Evolutionary conservation across 2,888 invertebrate species (phyloP).

Genomic region (Xiphydria camelus): DNA sequence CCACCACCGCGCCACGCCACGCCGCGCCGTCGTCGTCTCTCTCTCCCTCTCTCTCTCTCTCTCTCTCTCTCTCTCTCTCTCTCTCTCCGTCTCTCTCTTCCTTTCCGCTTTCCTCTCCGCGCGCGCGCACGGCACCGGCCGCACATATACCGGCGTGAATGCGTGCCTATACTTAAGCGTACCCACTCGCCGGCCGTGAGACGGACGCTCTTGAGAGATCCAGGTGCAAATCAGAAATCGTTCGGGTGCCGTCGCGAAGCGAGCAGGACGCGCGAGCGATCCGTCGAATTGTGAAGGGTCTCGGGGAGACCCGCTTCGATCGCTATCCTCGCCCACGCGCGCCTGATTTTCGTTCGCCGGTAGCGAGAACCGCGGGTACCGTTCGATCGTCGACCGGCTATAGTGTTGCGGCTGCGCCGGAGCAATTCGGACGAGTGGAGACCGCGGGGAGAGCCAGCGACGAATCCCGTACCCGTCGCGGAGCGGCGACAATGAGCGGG

Average conservation of each 20-base stretch:
- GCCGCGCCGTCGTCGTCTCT: neutral
- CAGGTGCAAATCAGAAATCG: slow-evolving; percentile 40
- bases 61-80: slow-evolving; percentile 9
- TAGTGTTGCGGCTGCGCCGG: too few species aligned
- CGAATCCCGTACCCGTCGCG: too few species aligned
- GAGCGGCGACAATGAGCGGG: neutral
- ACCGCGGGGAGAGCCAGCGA: too few species aligned
- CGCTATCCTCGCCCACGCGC: too few species aligned
- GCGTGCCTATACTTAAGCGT: slow-evolving; percentile 28
- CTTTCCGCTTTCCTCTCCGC: slow-evolving; percentile 10
- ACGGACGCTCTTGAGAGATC: slow-evolving; percentile 19
- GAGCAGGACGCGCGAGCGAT: too few species aligned
- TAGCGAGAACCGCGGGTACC: too few species aligned
- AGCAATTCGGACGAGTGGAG: too few species aligned
- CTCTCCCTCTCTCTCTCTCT: slow-evolving; percentile 20
- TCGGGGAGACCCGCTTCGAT: too few species aligned
- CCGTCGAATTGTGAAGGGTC: too few species aligned
- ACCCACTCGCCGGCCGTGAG: slow-evolving; percentile 20
- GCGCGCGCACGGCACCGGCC: slow-evolving; percentile 16
- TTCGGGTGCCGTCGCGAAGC: slow-evolving; percentile 17
- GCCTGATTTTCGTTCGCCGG: too few species aligned
- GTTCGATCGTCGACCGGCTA: too few species aligned
- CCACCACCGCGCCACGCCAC: neutral
- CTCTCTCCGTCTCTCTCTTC: slow-evolving; percentile 20
- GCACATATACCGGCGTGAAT: slow-evolving; percentile 20